Conservation (phyloP, 2,797 vertebrate species). For the Premnoplex brunnescens region DNA sequence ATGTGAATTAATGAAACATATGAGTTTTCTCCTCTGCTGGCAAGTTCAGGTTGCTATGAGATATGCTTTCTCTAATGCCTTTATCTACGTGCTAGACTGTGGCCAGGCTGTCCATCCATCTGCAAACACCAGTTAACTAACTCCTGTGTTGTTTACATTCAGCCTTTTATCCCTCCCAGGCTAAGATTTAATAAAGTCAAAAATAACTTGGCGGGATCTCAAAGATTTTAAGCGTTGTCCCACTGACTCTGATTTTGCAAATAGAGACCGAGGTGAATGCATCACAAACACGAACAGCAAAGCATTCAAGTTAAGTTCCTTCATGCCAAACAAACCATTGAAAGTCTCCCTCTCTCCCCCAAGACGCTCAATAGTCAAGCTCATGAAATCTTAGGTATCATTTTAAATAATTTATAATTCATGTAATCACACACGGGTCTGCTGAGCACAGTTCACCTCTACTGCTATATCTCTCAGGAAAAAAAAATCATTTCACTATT, state of each 20-base stretch:
- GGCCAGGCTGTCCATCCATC: not conserved
- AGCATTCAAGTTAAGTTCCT: not conserved
- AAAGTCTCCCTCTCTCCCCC: not conserved
- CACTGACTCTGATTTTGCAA: not conserved
- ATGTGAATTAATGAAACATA: not conserved
- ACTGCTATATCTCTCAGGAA: not conserved
- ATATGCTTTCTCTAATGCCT: not conserved
- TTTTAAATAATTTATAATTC: not conserved
- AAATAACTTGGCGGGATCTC: not conserved
- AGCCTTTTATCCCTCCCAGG: not conserved
- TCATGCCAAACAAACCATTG: not conserved
- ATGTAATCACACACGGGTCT: not conserved
- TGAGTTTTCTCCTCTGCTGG: not conserved
- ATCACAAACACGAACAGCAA: not conserved
- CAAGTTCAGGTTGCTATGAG: not conserved
- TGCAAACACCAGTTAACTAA: not conserved
- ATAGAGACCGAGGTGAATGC: rapidly evolving
- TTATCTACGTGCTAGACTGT: not conserved
- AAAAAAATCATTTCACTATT: not conserved
- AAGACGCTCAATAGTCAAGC: not conserved
- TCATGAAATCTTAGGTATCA: not conserved
- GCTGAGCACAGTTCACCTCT: slow-evolving; percentile 7
- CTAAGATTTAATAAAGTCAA: not conserved
- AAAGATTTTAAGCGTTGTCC: not conserved
- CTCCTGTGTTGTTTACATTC: not conserved